Conservation (phyloP, 2,888 invertebrate species). For the Melieria picta region DNA sequence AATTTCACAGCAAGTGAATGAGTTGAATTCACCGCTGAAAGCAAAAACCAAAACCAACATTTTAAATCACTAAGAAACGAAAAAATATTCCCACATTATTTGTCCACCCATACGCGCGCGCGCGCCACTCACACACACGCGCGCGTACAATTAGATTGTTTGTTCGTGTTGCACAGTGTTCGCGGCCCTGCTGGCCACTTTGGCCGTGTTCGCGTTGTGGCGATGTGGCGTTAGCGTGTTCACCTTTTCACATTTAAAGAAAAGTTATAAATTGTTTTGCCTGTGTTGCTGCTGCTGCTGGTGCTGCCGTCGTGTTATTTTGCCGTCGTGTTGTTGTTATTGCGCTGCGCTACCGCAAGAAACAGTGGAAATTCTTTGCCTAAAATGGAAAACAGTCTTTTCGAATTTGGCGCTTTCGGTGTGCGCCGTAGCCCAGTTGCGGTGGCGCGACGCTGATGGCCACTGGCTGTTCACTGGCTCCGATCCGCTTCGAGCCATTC, state of each 20-base stretch:
- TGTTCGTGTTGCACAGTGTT: constrained; percentile 22
- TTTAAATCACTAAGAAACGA: no score
- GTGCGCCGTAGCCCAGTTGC: not conserved
- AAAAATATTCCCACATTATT: constrained; percentile 30
- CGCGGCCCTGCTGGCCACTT: constrained; percentile 19
- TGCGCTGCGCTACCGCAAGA: constrained; percentile 19
- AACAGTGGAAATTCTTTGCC: constrained; percentile 30
- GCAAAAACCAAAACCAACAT: no score
- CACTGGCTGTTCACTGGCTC: no score
- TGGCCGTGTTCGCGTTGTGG: constrained; percentile 28
- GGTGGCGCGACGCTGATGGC: no score
- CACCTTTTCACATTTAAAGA: constrained; percentile 34
- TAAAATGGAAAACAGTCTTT: constrained; percentile 23
- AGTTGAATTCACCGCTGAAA: no score
- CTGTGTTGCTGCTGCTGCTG: not conserved
- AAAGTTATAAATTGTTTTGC: constrained; percentile 25
- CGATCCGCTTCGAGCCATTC: no score
- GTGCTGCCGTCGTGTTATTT: no score
- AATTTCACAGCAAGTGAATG: no score
- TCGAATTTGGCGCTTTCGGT: not conserved
- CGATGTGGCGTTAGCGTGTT: constrained; percentile 19
- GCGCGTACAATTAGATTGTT: constrained; percentile 28
- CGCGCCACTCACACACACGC: constrained; percentile 18
- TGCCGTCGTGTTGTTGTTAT: constrained; percentile 9
- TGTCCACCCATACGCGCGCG: constrained; percentile 32